A percentile compares a stretch with the other conserved stretches of the same genome.
phyloP scores from a whole-genome alignment of 2,113 vertebrate genomes.

The Proteles cristata region DNA sequence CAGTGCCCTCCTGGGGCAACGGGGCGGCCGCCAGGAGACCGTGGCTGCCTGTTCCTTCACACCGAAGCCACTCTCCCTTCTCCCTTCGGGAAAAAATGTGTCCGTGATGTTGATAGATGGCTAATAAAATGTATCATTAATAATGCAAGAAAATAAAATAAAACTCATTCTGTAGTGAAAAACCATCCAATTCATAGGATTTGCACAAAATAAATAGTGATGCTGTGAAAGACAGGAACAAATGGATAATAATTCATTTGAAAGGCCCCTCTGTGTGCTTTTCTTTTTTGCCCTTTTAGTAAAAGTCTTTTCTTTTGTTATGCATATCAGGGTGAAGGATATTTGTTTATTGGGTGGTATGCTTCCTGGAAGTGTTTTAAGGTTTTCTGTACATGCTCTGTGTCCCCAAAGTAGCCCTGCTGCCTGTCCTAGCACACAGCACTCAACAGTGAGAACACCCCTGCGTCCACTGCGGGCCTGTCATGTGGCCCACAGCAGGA shows the following conservation, averaged over 20 bases:
- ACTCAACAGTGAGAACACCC: constrained; percentile 19
- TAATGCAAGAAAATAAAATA: constrained; percentile 67
- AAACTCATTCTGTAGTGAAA: constrained; percentile 55
- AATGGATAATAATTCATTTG: constrained; percentile 53
- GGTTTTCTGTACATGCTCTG: not conserved
- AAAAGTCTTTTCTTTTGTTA: not conserved
- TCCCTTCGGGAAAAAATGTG: not conserved
- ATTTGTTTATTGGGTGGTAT: not conserved
- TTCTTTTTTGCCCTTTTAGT: not conserved
- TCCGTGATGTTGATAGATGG: not conserved
- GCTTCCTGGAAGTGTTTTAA: not conserved
- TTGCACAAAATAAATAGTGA: constrained; percentile 52
- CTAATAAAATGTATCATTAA: constrained; percentile 47
- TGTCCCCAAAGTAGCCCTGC: not conserved
- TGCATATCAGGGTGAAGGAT: not conserved
- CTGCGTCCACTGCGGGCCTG: not conserved
- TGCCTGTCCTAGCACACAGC: not conserved
- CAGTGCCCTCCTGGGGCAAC: not conserved
- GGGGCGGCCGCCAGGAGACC: not conserved
- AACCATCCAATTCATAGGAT: not conserved
- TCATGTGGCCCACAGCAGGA: not conserved
- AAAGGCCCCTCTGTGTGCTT: not conserved
- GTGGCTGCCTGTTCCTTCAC: not conserved
- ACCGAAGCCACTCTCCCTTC: not conserved
- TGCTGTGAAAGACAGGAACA: not conserved